A percentile compares a stretch with the other conserved stretches of the same genome.
Conservation (phyloP, 2,888 invertebrate genomes). For the Catocala fraxini region DNA sequence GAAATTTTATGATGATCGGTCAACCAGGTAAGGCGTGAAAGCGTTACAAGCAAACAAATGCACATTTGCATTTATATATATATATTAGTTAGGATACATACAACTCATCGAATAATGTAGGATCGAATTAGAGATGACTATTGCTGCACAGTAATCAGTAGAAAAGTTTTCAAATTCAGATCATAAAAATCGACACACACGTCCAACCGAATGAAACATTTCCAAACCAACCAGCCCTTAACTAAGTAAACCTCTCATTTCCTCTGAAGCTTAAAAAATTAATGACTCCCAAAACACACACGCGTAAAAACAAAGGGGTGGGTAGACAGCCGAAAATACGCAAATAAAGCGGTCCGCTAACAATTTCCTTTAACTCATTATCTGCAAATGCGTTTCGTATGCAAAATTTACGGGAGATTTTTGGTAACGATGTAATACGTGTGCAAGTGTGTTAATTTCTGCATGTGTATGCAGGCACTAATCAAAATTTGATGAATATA, state of each 20-base stretch:
- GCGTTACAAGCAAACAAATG: no score
- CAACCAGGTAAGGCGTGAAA: no score
- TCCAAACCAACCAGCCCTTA: constrained; percentile 17
- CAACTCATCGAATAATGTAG: no score
- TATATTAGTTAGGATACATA: no score
- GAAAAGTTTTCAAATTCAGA: not conserved
- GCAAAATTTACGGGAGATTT: constrained; percentile 54
- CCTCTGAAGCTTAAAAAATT: constrained; percentile 73
- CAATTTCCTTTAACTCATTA: constrained; percentile 79
- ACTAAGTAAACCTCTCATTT: constrained; percentile 68
- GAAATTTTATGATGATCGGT: no score
- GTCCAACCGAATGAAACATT: not conserved
- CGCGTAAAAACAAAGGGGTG: constrained; percentile 73
- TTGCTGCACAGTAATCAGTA: no score
- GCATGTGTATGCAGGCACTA: constrained; percentile 12
- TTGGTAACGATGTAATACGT: constrained; percentile 40
- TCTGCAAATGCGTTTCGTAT: constrained; percentile 60
- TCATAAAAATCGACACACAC: not conserved
- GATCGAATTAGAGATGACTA: no score
- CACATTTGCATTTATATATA: no score
- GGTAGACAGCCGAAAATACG: constrained; percentile 74
- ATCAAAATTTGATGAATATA: not conserved
- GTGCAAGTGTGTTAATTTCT: constrained; percentile 24
- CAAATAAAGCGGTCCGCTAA: constrained; percentile 73
- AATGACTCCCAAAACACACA: constrained; percentile 79